A percentile compares a stretch with the other conserved stretches of the same genome.
These are phyloP conservation scores for Mastacembelus armatus DNA, from an alignment of 2,797 vertebrate species.

Conservation along the genomic window DNA sequence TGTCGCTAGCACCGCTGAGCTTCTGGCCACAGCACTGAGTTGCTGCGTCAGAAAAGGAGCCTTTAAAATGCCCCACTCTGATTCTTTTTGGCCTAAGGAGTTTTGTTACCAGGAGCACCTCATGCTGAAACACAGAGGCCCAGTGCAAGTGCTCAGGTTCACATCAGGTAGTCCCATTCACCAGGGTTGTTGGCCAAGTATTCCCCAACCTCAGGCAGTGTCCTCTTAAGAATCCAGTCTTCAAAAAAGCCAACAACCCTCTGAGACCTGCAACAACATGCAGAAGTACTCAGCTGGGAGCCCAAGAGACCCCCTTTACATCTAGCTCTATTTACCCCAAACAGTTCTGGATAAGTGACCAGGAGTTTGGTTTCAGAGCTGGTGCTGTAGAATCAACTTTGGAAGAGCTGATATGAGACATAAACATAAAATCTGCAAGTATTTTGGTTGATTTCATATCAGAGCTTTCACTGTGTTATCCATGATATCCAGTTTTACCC, in stretches of 20 bases:
- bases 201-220: constrained; percentile 2
- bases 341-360: too few species aligned
- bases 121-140: not conserved
- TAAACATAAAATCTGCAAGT: too few species aligned
- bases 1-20: constrained; percentile 7
- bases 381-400: not conserved
- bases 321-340: too few species aligned
- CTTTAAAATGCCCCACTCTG: constrained; percentile 1
- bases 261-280: not conserved
- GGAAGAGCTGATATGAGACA: constrained; percentile 14
- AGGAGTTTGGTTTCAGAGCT: not conserved
- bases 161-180: not conserved
- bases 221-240: not conserved
- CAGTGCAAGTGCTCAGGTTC: not conserved
- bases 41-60: not conserved
- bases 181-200: not conserved
- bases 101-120: not conserved
- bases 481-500: not conserved
- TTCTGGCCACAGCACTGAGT: not conserved
- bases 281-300: not conserved
- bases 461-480: constrained; percentile 4
- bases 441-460: constrained; percentile 12
- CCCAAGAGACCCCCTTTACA: constrained; percentile 3
- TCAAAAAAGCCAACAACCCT: not conserved
- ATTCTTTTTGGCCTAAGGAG: not conserved